A percentile compares a stretch with the other conserved stretches of the same genome.
phyloP scores from a whole-genome alignment of 2,797 vertebrate species.

The Anas capensis region DNA sequence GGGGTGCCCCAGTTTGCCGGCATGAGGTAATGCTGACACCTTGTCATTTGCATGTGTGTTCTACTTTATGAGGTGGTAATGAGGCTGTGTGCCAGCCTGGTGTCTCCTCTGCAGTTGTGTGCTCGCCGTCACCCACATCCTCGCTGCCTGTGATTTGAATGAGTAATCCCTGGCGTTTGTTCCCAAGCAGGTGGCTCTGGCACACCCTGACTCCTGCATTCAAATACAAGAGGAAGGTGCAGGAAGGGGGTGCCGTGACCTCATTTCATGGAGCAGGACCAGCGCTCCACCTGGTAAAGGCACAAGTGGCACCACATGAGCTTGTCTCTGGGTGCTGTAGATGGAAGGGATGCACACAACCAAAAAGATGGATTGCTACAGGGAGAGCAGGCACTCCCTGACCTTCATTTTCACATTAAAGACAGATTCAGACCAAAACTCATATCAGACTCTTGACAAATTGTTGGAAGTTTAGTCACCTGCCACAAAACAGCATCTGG shows the following conservation, averaged over 20 bases:
- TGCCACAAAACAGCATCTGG: neutral
- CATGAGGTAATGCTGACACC: neutral
- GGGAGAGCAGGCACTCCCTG: neutral
- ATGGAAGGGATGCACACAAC: rapidly evolving
- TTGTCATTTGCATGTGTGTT: neutral
- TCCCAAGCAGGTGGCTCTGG: conserved; percentile 22
- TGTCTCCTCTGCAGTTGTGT: neutral
- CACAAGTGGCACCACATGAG: neutral
- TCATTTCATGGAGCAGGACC: neutral
- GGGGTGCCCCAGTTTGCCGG: neutral
- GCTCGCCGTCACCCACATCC: neutral
- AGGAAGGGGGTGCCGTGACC: neutral
- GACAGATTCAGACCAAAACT: neutral
- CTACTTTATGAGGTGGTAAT: neutral
- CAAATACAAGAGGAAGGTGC: neutral
- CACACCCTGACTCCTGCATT: neutral
- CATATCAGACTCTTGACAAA: neutral
- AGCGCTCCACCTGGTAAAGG: neutral
- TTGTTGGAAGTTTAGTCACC: neutral
- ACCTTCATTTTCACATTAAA: neutral
- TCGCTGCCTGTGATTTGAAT: neutral
- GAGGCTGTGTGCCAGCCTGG: neutral
- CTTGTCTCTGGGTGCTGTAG: rapidly evolving
- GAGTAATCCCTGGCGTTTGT: neutral
- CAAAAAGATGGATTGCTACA: neutral